Percentiles rank a stretch among this genome's conserved stretches.
Conservation (phyloP, 2,797 vertebrate genomes). For the Thaleichthys pacificus region DNA sequence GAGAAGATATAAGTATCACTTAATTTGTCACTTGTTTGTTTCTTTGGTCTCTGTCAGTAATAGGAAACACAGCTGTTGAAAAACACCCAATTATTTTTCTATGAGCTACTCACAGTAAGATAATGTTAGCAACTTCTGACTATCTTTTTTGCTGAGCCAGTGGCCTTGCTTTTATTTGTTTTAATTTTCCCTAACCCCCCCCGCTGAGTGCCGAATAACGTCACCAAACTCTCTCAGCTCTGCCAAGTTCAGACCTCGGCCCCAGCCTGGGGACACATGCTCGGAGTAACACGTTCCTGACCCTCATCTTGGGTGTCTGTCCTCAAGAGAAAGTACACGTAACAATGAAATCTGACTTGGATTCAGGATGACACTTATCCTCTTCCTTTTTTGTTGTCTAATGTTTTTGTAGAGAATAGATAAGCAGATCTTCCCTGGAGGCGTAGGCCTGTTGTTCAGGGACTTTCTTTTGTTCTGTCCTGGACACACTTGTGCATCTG, state of each 20-base stretch:
- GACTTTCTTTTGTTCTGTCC: background rate
- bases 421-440: background rate
- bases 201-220: background rate
- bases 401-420: background rate
- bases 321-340: background rate
- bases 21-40: constrained; percentile 2
- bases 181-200: constrained; percentile 20
- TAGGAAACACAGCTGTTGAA: background rate
- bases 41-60: constrained; percentile 15
- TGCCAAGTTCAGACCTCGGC: constrained; percentile 17
- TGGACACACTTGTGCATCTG: background rate
- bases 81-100: constrained; percentile 31
- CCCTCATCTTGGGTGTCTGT: background rate
- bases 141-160: background rate
- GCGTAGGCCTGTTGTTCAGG: too few relatives aligned
- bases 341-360: background rate
- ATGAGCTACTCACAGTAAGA: constrained; percentile 28
- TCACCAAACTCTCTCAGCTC: constrained; percentile 30
- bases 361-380: background rate
- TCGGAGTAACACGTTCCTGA: constrained; percentile 10
- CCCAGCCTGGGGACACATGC: constrained; percentile 16
- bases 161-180: constrained; percentile 26
- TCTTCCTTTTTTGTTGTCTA: background rate
- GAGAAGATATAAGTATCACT: background rate
- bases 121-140: constrained; percentile 26